Base-by-base conservation (phyloP, 1,140 invertebrate genomes). In the Papilio glaucus region DNA sequence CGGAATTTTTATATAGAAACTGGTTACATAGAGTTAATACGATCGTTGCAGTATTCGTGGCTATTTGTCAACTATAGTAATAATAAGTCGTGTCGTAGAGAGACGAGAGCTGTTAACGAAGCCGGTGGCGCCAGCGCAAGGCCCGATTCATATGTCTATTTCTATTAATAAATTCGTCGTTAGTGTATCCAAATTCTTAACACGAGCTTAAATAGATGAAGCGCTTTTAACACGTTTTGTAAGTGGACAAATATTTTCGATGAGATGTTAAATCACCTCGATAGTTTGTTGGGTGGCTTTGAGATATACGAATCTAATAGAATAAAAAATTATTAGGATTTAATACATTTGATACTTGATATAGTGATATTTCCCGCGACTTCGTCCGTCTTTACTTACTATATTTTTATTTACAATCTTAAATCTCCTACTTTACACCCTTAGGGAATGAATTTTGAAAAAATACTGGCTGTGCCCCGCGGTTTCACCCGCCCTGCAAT, bases 111-210 rank as follows among this genome's bases (percentile, higher is more conserved):
- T 49, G 15, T 49, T 49, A 49, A 49, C 15, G 18, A 21, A n/a
- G 18, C 12, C 3, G 6, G 18, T 49, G 45, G 45, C 45, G 45
- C 45, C 45, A 49, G 18, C 18, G 45, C 18, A 49, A 10, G 21
- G 15, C 18, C 21, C 18, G 45, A 49, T 49, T 49, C 45, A 49
- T 10, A 61, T 29, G 61, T 37, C 33, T 21, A 8, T 63, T n/a
- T 38, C 26, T 63, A 63, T 63, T 63, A 18, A 38, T 37, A 63
- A 49, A 37, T 63, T 33, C 61, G 61, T 63, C 61, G 26, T 15
- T 49, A 15, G 45, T 49, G 45, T 63, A 33, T 33, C 26, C 61
- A 63, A 63, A 63, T 63, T 63, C 26, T 63, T 38, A 63, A 63
- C 61, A 18, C 33, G n/a, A 18, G 33, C 33, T n/a, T 37, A 63